These are phyloP conservation scores for Hipparchia semele DNA, from an alignment of 2,888 invertebrate genomes.

Conservation along the genomic window DNA sequence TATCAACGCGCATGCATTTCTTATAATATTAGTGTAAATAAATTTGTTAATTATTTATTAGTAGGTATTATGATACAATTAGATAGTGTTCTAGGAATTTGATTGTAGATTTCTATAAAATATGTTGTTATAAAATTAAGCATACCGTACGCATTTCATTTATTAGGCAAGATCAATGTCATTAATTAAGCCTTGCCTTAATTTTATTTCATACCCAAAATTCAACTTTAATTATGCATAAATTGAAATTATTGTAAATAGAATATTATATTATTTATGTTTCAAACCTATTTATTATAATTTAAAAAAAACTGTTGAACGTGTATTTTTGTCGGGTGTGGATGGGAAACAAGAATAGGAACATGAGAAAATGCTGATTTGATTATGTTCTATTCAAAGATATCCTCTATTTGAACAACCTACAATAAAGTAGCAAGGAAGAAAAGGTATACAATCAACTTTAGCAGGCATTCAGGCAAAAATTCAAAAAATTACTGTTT, in stretches of 20 bases:
- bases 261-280: neutral
- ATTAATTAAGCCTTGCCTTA: no score
- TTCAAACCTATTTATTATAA: slow-evolving; percentile 1
- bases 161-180: neutral
- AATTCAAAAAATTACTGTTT: no score
- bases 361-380: neutral
- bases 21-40: slow-evolving; percentile 20
- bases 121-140: neutral
- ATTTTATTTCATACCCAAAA: no score
- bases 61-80: neutral
- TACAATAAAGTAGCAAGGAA: no score
- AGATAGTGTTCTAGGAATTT: neutral
- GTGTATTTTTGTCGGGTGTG: neutral
- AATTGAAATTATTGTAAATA: slow-evolving; percentile 6
- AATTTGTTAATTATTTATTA: neutral
- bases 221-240: no score
- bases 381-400: no score
- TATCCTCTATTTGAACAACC: no score
- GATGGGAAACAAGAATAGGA: neutral
- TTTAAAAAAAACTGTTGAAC: neutral
- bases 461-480: no score
- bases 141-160: neutral
- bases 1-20: slow-evolving; percentile 10
- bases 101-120: neutral
- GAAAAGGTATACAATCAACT: no score